Percentiles rank a stretch among this genome's conserved stretches.
Conservation (phyloP, 1,140 invertebrate genomes). For the Pantala flavescens region DNA sequence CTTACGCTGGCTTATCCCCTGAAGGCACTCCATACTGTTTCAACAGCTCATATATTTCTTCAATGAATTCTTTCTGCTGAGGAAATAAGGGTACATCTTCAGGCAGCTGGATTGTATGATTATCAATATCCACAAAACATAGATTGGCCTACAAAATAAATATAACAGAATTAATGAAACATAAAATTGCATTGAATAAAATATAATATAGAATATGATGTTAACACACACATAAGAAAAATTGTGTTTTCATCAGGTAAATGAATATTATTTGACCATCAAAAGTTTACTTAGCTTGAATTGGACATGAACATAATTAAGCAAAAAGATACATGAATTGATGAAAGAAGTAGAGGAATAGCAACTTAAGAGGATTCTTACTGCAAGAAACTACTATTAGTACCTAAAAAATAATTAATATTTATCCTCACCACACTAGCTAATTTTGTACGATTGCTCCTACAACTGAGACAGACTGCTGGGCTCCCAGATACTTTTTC, state of each 20-base stretch:
- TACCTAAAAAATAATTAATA: neutral
- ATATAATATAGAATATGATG: too few species aligned
- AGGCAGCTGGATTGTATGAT: conserved; percentile 79
- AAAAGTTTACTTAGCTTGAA: too few species aligned
- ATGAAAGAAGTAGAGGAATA: too few species aligned
- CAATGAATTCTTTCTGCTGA: conserved; percentile 71
- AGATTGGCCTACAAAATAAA: conserved; percentile 61
- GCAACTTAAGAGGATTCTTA: too few species aligned
- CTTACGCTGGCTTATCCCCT: conserved; percentile 27
- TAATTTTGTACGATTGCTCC: conserved; percentile 38
- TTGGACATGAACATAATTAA: too few species aligned
- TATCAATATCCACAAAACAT: conserved; percentile 94
- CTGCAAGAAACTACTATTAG: too few species aligned
- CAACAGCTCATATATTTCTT: conserved; percentile 71
- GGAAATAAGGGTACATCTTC: conserved; percentile 93
- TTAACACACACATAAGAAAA: too few species aligned
- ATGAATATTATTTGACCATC: too few species aligned
- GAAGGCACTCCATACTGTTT: conserved; percentile 55
- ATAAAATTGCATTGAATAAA: too few species aligned
- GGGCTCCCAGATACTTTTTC: conserved; percentile 36
- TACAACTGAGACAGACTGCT: neutral
- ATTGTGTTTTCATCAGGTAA: too few species aligned
- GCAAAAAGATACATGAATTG: too few species aligned
- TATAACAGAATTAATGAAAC: neutral
- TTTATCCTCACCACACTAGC: conserved; percentile 43